phyloP scores from a whole-genome alignment of 2,113 vertebrate species.

The Tachysurus vachellii region DNA sequence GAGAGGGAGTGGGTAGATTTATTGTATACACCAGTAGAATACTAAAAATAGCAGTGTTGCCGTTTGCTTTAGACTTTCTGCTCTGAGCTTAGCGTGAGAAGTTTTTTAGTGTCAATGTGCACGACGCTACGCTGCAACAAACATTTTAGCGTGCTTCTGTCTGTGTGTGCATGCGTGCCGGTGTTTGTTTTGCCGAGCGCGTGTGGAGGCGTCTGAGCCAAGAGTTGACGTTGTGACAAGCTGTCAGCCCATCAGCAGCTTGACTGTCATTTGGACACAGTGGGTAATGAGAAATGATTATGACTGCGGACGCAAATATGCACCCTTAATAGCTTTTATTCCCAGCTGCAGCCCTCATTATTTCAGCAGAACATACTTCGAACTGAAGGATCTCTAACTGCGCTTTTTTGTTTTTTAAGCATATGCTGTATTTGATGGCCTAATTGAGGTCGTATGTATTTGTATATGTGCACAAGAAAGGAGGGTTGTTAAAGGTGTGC shows the following conservation, averaged over 20 bases:
- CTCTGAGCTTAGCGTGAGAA: not conserved
- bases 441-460: slow-evolving; percentile 43
- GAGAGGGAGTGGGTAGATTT: not conserved
- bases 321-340: slow-evolving; percentile 18
- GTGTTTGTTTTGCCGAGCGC: slow-evolving; percentile 28
- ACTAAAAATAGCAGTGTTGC: not conserved
- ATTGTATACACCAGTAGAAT: not conserved
- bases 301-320: slow-evolving; percentile 18
- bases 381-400: not conserved
- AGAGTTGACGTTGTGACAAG: slow-evolving; percentile 52
- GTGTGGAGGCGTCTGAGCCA: slow-evolving; percentile 19
- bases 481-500: slow-evolving; percentile 21
- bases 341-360: slow-evolving; percentile 30
- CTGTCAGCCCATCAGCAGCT: slow-evolving; percentile 48
- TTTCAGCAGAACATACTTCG: not conserved
- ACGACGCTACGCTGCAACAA: not conserved
- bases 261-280: slow-evolving; percentile 45
- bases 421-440: slow-evolving; percentile 11
- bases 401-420: not conserved
- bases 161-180: not conserved
- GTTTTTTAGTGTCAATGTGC: not conserved
- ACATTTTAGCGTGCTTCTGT: not conserved
- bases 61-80: not conserved
- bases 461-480: slow-evolving; percentile 33
- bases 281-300: slow-evolving; percentile 42